phyloP scores from a whole-genome alignment of 2,113 vertebrate genomes.

The Casuarius casuarius region DNA sequence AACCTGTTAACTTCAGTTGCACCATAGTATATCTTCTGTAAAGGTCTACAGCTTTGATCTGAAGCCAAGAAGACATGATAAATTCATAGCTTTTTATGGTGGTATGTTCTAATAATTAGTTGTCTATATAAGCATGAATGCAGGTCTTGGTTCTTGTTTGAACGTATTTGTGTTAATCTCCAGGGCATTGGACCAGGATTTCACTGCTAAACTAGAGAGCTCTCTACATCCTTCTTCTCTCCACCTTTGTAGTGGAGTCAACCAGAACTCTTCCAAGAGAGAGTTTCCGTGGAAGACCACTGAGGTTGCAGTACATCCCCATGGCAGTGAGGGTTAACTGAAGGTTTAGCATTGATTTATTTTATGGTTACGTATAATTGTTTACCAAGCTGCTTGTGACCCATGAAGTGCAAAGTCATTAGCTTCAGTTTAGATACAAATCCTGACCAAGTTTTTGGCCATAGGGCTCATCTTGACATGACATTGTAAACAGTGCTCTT shows the following conservation, averaged over 20 bases:
- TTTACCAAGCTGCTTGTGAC: background rate
- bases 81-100: background rate
- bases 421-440: background rate
- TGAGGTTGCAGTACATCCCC: background rate
- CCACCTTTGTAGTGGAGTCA: background rate
- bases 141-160: background rate
- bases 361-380: background rate
- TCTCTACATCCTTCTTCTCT: background rate
- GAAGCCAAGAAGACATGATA: background rate
- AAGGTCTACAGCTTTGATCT: background rate
- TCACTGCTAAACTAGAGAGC: background rate
- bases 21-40: background rate
- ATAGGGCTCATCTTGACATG: background rate
- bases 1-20: background rate
- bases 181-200: background rate
- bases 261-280: background rate
- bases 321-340: background rate
- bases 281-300: background rate
- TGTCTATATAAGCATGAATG: background rate
- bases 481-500: background rate
- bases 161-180: background rate
- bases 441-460: background rate
- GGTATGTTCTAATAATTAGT: background rate
- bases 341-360: background rate
- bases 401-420: constrained; percentile 29